Conservation (phyloP, 2,113 vertebrate genomes). For the Argyrosomus japonicus region DNA sequence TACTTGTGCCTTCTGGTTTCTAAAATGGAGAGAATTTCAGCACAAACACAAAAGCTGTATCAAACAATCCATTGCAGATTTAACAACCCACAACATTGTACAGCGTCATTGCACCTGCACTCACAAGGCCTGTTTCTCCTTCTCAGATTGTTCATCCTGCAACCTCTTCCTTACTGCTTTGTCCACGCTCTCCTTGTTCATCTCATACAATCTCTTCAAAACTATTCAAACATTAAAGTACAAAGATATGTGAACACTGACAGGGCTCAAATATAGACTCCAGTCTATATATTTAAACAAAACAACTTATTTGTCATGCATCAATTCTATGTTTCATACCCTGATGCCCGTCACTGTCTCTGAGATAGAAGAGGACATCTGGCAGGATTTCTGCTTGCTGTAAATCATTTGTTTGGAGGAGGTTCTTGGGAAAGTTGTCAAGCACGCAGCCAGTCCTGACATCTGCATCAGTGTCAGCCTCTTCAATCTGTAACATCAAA, state of each 20-base stretch:
- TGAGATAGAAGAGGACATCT: constrained; percentile 88
- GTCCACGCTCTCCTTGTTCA: constrained; percentile 83
- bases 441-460: constrained; percentile 90
- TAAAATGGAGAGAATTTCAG: constrained; percentile 71
- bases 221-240: constrained; percentile 57
- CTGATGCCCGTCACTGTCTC: constrained; percentile 73
- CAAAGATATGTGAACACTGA: neutral
- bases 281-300: neutral
- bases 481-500: constrained; percentile 76
- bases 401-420: constrained; percentile 84
- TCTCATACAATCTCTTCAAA: constrained; percentile 77
- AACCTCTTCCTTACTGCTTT: constrained; percentile 78
- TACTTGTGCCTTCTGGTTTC: constrained; percentile 72
- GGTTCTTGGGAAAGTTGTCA: constrained; percentile 88
- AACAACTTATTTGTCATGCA: neutral
- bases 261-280: neutral
- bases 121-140: constrained; percentile 66
- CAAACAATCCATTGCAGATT: neutral
- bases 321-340: constrained; percentile 73
- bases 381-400: constrained; percentile 83
- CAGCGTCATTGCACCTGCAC: constrained; percentile 22
- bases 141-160: constrained; percentile 62
- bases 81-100: neutral
- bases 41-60: constrained; percentile 31
- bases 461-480: constrained; percentile 74